A percentile compares a stretch with the other conserved stretches of the same genome.
These are phyloP conservation scores for Oxycera nigricornis DNA, from an alignment of 2,888 invertebrate genomes.

Conservation along the genomic window DNA sequence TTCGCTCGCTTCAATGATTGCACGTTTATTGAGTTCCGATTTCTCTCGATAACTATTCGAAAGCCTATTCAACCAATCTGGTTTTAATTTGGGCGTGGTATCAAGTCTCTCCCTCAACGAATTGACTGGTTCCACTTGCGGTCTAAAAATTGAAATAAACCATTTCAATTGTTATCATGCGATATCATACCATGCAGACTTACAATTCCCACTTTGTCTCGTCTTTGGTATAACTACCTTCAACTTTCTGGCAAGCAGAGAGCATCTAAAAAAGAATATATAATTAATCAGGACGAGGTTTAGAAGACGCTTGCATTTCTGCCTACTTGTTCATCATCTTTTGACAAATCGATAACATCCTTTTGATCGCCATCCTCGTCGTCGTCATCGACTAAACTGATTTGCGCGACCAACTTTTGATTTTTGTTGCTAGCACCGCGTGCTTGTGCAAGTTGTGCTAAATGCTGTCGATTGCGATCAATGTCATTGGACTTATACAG, in stretches of 20 bases:
- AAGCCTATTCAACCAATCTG: conserved; percentile 66
- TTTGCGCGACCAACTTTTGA: background rate
- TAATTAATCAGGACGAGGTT: background rate
- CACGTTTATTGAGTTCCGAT: conserved; percentile 59
- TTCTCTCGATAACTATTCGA: conserved; percentile 62
- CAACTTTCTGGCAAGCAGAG: conserved; percentile 58
- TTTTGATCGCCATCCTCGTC: conserved; percentile 48
- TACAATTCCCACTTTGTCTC: conserved; percentile 53
- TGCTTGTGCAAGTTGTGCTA: conserved; percentile 41
- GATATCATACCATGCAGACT: conserved; percentile 49
- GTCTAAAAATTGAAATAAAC: conserved; percentile 47
- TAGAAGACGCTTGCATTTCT: background rate
- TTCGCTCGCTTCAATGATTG: conserved; percentile 63
- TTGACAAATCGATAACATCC: conserved; percentile 51
- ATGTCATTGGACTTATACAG: conserved; percentile 45
- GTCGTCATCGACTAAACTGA: conserved; percentile 50
- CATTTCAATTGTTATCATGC: background rate
- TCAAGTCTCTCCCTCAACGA: conserved; percentile 67
- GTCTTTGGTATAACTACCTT: conserved; percentile 56
- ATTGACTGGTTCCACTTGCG: conserved; percentile 63
- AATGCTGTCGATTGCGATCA: conserved; percentile 38
- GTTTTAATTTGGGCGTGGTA: conserved; percentile 63
- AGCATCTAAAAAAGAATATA: conserved; percentile 1
- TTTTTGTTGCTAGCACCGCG: conserved; percentile 31
- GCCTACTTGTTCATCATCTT: conserved; percentile 49